phyloP scores from a whole-genome alignment of 2,888 invertebrate genomes.

The Spatulosminthurus flaviceps region DNA sequence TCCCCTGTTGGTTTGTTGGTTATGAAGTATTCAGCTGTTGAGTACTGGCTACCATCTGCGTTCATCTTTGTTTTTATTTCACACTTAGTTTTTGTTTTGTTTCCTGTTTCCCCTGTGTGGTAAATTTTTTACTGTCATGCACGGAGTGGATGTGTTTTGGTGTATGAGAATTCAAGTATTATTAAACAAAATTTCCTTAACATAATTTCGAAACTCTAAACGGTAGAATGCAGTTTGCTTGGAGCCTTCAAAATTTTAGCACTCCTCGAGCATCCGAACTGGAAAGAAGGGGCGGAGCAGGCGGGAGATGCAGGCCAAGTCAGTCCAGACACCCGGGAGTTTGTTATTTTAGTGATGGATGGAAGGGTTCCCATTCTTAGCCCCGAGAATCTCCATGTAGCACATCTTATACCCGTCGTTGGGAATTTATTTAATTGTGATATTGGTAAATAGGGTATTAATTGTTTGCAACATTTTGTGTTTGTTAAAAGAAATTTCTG shows the following conservation, averaged over 20 bases:
- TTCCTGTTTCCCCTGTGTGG: no score
- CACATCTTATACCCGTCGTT: conserved; percentile 82
- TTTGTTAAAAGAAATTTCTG: neutral
- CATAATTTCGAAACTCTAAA: conserved; percentile 10
- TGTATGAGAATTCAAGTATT: neutral
- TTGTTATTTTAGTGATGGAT: conserved; percentile 60
- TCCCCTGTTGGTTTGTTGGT: no score
- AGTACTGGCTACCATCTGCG: no score
- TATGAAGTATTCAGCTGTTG: no score
- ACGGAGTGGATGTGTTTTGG: no score
- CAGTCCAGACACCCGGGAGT: conserved; percentile 60
- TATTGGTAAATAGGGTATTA: conserved; percentile 69
- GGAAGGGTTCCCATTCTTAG: conserved; percentile 57
- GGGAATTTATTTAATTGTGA: conserved; percentile 78
- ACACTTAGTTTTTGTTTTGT: no score
- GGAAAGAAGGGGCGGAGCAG: conserved; percentile 36
- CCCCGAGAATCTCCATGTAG: conserved; percentile 76
- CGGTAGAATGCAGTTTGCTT: conserved; percentile 64
- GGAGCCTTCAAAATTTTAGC: conserved; percentile 70
- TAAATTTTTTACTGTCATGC: no score
- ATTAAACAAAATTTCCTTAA: conserved; percentile 54
- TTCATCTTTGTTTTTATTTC: no score
- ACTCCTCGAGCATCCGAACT: conserved; percentile 70
- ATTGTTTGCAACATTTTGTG: neutral
- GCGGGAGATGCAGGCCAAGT: neutral